Evolutionary conservation across 2,113 vertebrate species (phyloP).

Genomic region (Tringa solitaria): DNA sequence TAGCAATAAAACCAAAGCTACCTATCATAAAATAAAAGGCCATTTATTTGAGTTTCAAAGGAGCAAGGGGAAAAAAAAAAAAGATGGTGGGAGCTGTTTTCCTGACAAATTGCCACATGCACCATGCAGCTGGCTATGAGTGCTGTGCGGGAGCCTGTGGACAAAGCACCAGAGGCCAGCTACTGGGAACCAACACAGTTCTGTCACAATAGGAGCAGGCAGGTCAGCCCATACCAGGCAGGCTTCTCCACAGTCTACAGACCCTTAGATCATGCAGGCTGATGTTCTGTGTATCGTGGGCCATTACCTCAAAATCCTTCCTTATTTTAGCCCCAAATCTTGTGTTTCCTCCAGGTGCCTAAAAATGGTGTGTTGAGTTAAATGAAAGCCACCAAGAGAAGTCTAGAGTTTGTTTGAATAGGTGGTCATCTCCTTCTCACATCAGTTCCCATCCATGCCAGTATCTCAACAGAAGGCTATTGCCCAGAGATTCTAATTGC

Average conservation of each 20-base stretch:
- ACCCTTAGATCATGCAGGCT: neutral
- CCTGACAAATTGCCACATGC: neutral
- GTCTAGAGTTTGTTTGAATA: neutral
- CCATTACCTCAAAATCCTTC: neutral
- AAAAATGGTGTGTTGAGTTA: neutral
- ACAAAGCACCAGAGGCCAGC: neutral
- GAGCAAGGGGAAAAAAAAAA: neutral
- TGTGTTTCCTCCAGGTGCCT: neutral
- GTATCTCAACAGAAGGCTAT: neutral
- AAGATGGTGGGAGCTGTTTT: neutral
- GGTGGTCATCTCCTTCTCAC: neutral
- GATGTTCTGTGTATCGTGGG: neutral
- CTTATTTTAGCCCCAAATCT: neutral
- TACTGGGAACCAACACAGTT: neutral
- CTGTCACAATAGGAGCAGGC: neutral
- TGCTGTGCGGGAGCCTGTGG: neutral
- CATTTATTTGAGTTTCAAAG: neutral
- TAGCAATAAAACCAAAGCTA: neutral
- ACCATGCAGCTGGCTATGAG: neutral
- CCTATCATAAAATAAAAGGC: neutral
- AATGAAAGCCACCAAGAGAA: neutral
- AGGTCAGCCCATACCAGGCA: neutral
- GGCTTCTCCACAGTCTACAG: neutral
- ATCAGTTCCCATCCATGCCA: neutral
- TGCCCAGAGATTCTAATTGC: fast-evolving